Conservation (phyloP, 1,140 invertebrate species). For the Drosophila littoralis region DNA sequence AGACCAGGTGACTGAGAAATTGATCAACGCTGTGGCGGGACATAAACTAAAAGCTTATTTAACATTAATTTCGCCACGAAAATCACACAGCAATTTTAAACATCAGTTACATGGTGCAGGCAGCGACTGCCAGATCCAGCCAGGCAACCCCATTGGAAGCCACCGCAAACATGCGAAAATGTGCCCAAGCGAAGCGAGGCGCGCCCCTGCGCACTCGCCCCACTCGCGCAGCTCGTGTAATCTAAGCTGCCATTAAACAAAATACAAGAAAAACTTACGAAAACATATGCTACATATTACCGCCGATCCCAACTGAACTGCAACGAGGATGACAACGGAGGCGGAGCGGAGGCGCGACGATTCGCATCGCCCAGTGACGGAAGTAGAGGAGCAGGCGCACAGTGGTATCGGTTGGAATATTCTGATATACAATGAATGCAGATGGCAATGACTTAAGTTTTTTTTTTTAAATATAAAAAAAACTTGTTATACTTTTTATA, state of each 20-base stretch:
- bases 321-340: slow-evolving; percentile 42
- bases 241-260: slow-evolving; percentile 83
- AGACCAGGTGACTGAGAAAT: slow-evolving; percentile 78
- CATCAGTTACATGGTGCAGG: slow-evolving; percentile 68
- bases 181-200: slow-evolving; percentile 25
- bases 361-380: slow-evolving; percentile 44
- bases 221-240: slow-evolving; percentile 64
- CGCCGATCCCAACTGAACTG: slow-evolving; percentile 49
- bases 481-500: not conserved
- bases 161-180: slow-evolving; percentile 67
- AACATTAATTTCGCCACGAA: slow-evolving; percentile 83
- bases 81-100: slow-evolving; percentile 82
- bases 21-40: slow-evolving; percentile 80
- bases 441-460: not conserved
- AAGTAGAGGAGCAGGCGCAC: slow-evolving; percentile 49
- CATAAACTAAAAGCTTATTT: slow-evolving; percentile 83
- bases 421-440: not conserved
- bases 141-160: slow-evolving; percentile 56
- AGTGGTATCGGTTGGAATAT: slow-evolving; percentile 3
- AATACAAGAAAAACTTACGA: slow-evolving; percentile 83
- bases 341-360: slow-evolving; percentile 22
- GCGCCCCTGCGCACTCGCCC: slow-evolving; percentile 1
- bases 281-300: slow-evolving; percentile 83
- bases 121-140: slow-evolving; percentile 6
- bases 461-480: not conserved